These are phyloP conservation scores for Callocephalon fimbriatum DNA, from an alignment of 2,113 vertebrate species.

Conservation along the genomic window DNA sequence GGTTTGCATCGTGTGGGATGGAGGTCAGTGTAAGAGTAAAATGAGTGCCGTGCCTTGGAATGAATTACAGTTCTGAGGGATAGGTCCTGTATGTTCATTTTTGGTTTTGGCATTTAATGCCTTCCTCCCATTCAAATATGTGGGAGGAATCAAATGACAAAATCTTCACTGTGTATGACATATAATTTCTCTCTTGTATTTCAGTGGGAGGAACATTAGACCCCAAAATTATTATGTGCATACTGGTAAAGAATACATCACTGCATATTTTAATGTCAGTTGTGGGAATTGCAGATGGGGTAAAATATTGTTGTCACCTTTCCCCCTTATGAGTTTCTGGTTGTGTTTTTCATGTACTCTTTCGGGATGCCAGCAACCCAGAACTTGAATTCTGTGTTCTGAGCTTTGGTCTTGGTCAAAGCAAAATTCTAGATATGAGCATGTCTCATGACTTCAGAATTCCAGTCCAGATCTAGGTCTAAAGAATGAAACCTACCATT, in stretches of 20 bases:
- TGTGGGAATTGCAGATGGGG: conserved; percentile 3
- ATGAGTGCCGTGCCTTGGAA: conserved; percentile 20
- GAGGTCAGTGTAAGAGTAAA: conserved; percentile 18
- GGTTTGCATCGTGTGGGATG: neutral
- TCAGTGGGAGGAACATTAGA: conserved; percentile 50
- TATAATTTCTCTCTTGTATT: conserved; percentile 59
- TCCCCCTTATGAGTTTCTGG: neutral
- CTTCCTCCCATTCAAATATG: conserved; percentile 46
- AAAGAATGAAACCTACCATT: neutral
- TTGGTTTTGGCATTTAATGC: conserved; percentile 63
- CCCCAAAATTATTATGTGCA: conserved; percentile 57
- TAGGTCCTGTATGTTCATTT: conserved; percentile 17
- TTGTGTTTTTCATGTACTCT: neutral
- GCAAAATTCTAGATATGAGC: neutral
- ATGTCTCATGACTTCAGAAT: neutral
- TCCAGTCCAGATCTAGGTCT: neutral
- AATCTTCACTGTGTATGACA: conserved; percentile 39
- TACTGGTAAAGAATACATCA: conserved; percentile 21
- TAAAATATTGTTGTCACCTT: conserved; percentile 55
- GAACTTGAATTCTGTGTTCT: neutral
- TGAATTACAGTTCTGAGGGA: conserved; percentile 2
- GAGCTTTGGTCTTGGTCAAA: neutral
- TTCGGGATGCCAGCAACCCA: neutral
- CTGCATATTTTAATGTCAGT: conserved; percentile 46
- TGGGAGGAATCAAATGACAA: conserved; percentile 56